Evolutionary conservation across 53 echinoderm and acorn worm genomes (phyloP), one percentile per base, ranked within the genome.

Genomic region (Hippasteria phrygiana): DNA sequence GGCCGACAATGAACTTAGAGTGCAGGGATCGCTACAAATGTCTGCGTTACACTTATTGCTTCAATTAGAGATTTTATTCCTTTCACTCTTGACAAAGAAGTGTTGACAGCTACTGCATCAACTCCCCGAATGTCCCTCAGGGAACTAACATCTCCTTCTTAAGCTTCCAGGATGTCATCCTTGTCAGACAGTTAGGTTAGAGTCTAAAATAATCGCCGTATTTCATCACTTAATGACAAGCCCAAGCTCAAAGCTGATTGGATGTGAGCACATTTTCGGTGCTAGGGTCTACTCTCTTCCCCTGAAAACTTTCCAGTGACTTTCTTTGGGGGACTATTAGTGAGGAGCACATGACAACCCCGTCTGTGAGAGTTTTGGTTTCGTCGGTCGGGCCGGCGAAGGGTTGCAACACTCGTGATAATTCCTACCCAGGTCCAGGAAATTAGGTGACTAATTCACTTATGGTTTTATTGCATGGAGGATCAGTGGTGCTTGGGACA

Each of bases 371-470:
- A 24, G 47, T 75, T 75, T 75, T 3, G 29, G 29, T 50, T 48
- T 2, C 16, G 50, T 37, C 41, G n/a, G 72, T 35, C 33, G 28
- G 33, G 63, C 56, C 13, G 43, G 41, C 42, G 26, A 7, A 41
- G 80, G 41, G 41, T 22, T 51, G 13, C 48, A 7, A 6, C 5
- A 64, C 80, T 80, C 80, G 80, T 80, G 80, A 80, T 64, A 43
- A 43, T 80, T 70, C 84, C 69, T 84, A 48, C 69, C 63, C 67
- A 45, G 43, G 84, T 16, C 18, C 84, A 84, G 84, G 84, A 84
- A 69, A 84, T 84, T 67, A 36, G 70, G 35, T 84, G 84, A 84
- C 84, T 84, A 84, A 84, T 84, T 67, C 84, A 70, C 84, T 69
- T 70, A 70, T 46, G 84, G 84, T 63, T 33, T 12, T 69, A 67